phyloP scores from a whole-genome alignment of 2,113 vertebrate species.

The Candoia aspera region DNA sequence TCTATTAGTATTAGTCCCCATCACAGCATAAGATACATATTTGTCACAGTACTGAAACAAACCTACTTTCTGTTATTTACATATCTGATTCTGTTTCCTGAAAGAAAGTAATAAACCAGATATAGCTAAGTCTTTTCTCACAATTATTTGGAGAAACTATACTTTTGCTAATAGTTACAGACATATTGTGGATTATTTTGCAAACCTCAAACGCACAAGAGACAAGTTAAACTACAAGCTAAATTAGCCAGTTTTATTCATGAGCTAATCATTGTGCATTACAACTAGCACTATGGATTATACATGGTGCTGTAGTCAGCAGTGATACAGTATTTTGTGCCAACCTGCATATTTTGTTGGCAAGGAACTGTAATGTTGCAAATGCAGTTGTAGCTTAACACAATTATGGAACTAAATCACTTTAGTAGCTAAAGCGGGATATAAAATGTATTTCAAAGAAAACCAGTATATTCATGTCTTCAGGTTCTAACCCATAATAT shows the following conservation, averaged over 20 bases:
- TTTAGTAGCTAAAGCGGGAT: not conserved
- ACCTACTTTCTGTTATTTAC: not conserved
- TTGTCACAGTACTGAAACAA: not conserved
- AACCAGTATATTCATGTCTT: not conserved
- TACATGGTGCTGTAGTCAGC: not conserved
- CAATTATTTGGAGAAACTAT: not conserved
- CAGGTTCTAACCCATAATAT: too few species aligned
- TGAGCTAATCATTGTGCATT: not conserved
- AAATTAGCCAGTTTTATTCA: not conserved
- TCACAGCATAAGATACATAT: not conserved
- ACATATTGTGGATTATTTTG: not conserved
- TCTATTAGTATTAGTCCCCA: too few species aligned
- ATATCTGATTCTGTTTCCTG: not conserved
- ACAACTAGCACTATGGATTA: slow-evolving; percentile 6
- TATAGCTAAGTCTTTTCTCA: not conserved
- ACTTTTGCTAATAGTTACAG: not conserved
- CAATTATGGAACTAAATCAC: not conserved
- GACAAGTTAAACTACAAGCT: not conserved
- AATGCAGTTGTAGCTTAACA: not conserved
- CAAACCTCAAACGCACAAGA: not conserved
- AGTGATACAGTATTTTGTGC: not conserved
- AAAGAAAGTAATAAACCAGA: not conserved
- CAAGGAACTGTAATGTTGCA: not conserved
- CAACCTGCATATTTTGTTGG: not conserved
- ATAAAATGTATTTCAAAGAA: not conserved